A percentile compares a stretch with the other conserved stretches of the same genome.
phyloP scores from a whole-genome alignment of 2,797 vertebrate species.

The Mycteria americana region DNA sequence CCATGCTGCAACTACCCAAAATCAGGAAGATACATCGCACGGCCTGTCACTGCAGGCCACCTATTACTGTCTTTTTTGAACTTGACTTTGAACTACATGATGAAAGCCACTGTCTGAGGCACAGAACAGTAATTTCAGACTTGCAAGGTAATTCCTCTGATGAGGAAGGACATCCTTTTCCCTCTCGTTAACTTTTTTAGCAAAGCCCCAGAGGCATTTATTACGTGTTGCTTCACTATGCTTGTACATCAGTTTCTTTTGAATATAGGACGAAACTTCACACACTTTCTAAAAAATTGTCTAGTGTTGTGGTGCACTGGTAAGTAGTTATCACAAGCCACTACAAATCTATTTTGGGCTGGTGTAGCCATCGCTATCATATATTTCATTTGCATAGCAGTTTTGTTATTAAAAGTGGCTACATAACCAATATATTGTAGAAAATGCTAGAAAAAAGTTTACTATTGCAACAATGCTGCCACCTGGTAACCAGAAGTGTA shows the following conservation, averaged over 20 bases:
- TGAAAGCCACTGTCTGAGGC: background rate
- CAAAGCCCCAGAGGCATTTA: background rate
- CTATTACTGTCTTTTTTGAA: background rate
- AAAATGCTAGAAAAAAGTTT: conserved; percentile 10
- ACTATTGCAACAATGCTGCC: conserved; percentile 43
- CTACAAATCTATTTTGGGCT: background rate
- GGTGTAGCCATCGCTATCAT: background rate
- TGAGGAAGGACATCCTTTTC: background rate
- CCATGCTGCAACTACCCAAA: background rate
- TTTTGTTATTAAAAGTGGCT: background rate
- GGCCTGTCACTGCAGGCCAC: background rate
- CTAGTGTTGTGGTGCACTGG: background rate
- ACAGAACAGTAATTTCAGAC: background rate
- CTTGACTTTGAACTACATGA: background rate
- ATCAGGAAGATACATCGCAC: background rate
- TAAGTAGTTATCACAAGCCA: background rate
- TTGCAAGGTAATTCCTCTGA: background rate
- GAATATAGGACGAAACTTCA: background rate
- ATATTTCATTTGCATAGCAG: background rate
- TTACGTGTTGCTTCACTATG: background rate
- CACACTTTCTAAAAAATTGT: background rate
- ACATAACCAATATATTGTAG: background rate
- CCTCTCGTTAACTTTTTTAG: background rate
- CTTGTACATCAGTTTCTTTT: background rate
- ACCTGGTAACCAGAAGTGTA: conserved; percentile 43